Conservation (phyloP, 2,888 invertebrate genomes). For the Lydus trimaculatus region DNA sequence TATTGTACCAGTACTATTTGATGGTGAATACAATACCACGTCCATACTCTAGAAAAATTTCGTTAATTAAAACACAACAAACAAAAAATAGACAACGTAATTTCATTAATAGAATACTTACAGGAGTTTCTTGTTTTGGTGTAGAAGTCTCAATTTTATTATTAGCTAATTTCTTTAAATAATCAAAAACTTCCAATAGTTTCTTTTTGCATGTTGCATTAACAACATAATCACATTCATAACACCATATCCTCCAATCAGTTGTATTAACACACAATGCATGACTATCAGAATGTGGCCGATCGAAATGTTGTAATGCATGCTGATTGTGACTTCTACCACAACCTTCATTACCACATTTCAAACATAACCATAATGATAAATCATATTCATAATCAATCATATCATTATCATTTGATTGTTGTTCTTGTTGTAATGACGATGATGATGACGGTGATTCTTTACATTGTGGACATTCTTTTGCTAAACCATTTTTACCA, state of each 20-base stretch:
- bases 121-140: conserved; percentile 21
- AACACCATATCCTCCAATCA: conserved; percentile 80
- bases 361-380: conserved; percentile 79
- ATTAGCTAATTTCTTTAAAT: conserved; percentile 69
- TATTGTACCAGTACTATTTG: conserved; percentile 34
- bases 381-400: conserved; percentile 61
- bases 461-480: conserved; percentile 62
- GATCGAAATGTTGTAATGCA: conserved; percentile 76
- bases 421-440: conserved; percentile 3
- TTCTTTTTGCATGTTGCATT: conserved; percentile 68
- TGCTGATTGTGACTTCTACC: conserved; percentile 74
- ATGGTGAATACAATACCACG: conserved; percentile 19
- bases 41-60: conserved; percentile 21
- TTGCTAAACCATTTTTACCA: conserved; percentile 61
- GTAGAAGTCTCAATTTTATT: conserved; percentile 14
- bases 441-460: conserved; percentile 21
- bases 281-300: conserved; percentile 79
- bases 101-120: too few species aligned
- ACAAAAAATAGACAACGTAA: too few species aligned
- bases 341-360: conserved; percentile 81
- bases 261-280: conserved; percentile 75
- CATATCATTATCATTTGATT: conserved; percentile 42
- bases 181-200: conserved; percentile 77
- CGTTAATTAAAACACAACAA: background rate
- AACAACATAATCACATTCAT: conserved; percentile 77